Evolutionary conservation across 2,113 vertebrate genomes (phyloP).

Genomic region (Dipodomys spectabilis): DNA sequence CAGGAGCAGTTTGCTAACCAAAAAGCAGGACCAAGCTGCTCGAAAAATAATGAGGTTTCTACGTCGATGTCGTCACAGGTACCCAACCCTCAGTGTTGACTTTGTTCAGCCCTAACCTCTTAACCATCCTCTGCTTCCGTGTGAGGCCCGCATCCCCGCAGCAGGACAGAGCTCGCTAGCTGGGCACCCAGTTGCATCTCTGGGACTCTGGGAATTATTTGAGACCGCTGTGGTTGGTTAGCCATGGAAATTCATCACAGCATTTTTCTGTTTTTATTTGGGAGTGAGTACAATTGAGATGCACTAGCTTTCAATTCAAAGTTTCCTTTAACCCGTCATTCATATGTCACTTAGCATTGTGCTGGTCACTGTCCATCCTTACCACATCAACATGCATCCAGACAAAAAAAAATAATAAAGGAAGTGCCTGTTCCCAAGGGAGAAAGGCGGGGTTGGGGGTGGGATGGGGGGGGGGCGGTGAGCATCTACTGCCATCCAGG

Average conservation of each 20-base stretch:
- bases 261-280: not conserved
- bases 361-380: not conserved
- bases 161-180: not conserved
- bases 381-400: not conserved
- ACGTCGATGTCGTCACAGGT: slow-evolving; percentile 99
- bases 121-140: not conserved
- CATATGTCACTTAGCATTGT: not conserved
- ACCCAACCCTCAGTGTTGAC: not conserved
- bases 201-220: accelerated
- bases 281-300: not conserved
- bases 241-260: not conserved
- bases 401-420: not conserved
- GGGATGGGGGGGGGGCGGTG: no score
- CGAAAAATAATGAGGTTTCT: slow-evolving; percentile 99
- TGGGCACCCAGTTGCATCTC: accelerated
- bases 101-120: not conserved
- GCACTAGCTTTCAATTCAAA: not conserved
- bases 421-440: not conserved
- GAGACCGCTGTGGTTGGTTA: accelerated
- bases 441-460: no score
- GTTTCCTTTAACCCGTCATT: not conserved
- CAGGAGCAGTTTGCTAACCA: slow-evolving; percentile 98
- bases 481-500: no score
- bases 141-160: not conserved
- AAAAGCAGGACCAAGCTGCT: slow-evolving; percentile 99